Base-by-base conservation (phyloP, 1,140 invertebrate genomes). In the Sycophila sp. region DNA sequence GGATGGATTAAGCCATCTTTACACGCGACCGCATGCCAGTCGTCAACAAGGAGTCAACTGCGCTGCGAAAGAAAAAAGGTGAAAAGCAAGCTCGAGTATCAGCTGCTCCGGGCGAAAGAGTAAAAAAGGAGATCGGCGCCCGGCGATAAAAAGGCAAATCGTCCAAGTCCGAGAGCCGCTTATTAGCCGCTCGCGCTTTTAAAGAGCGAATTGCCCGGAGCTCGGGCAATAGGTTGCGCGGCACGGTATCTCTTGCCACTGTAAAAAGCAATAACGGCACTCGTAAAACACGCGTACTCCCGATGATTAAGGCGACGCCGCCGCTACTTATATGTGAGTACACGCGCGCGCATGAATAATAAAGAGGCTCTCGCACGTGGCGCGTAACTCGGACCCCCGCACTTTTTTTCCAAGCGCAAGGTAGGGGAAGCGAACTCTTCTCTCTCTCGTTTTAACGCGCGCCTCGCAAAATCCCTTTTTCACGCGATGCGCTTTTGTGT, bases 221-320 rank as follows among this genome's bases (percentile, higher is more conserved):
- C n/a, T n/a, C n/a, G n/a, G n/a, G n/a, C n/a, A 10, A 49, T 15
- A 49, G 40, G 24, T 22, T 7, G 4, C 6, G 13, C n/a, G 22
- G n/a, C n/a, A n/a, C n/a, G n/a, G n/a, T n/a, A n/a, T n/a, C 2
- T 36, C 15, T 26, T 58, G 5, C 19, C 28, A 26, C 19, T 49
- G 30, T 26, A 60, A 28, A 47, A 51, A 69, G 34, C 45, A 62
- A 40, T 53, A 69, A 68, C n/a, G 13, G n/a, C 26, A 24, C n/a
- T n/a, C 22, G 17, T 56, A 49, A 68, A 58, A 58, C 24, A 45
- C 4, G 19, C 40, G 15, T 19, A 24, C 34, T 13, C 4, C 5
- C 8, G 38, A 62, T 60, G n/a, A 49, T 59, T 68, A 49, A 68
- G n/a, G 24, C 56, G n/a, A 28, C 15, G 17, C 11, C 22, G 22